phyloP scores from a whole-genome alignment of 2,797 vertebrate species.

The Tragopan temminckii region DNA sequence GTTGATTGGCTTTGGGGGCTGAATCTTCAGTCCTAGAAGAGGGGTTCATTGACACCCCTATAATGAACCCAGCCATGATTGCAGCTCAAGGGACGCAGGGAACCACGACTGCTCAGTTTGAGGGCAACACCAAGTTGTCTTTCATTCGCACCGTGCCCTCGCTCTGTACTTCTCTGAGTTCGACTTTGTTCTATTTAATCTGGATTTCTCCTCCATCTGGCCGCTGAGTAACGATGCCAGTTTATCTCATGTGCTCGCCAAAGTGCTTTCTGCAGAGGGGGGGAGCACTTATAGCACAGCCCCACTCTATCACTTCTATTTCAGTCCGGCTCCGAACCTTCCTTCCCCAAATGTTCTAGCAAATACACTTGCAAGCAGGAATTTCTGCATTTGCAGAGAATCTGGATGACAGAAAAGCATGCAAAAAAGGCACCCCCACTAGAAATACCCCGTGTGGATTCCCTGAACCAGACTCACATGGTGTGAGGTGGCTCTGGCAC shows the following conservation, averaged over 20 bases:
- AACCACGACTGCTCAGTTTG: conserved; percentile 31
- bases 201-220: conserved; percentile 64
- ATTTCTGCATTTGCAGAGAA: neutral
- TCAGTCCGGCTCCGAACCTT: neutral
- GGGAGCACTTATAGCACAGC: neutral
- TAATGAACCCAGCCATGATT: neutral
- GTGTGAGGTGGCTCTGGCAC: neutral
- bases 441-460: neutral
- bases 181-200: conserved; percentile 45
- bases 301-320: neutral
- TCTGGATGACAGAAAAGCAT: neutral
- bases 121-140: neutral
- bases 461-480: neutral
- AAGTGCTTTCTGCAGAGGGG: neutral
- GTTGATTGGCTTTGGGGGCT: conserved; percentile 58
- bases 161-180: neutral
- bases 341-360: neutral
- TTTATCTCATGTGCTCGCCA: conserved; percentile 4
- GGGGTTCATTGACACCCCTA: neutral
- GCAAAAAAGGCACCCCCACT: neutral
- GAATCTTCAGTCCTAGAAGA: conserved; percentile 14
- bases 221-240: conserved; percentile 14
- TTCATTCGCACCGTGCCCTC: neutral
- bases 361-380: neutral
- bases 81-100: neutral